phyloP scores from a whole-genome alignment of 2,797 vertebrate species.

The Gadopsis bispinosus region DNA sequence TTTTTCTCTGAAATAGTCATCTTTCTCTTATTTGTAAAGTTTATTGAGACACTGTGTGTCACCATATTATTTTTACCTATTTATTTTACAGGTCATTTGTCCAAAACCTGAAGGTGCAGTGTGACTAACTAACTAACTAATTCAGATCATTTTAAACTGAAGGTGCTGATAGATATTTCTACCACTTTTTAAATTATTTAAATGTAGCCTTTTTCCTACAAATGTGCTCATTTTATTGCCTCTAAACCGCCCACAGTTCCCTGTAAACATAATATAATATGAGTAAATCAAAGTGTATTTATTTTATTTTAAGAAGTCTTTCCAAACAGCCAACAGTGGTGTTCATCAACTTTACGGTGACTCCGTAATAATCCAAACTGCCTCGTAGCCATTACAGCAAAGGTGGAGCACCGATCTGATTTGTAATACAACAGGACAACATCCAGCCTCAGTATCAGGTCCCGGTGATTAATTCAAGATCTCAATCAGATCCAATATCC shows the following conservation, averaged over 20 bases:
- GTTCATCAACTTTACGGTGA: not conserved
- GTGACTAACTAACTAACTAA: no score
- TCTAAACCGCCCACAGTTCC: not conserved
- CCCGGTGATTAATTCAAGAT: slow-evolving; percentile 61
- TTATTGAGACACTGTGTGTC: not conserved
- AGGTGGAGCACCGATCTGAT: slow-evolving; percentile 2
- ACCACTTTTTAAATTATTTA: not conserved
- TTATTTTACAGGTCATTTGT: not conserved
- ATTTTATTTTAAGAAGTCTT: not conserved
- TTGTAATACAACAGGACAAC: slow-evolving; percentile 7
- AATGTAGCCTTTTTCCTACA: not conserved
- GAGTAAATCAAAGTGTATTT: not conserved
- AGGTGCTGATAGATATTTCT: not conserved
- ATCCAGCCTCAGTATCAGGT: slow-evolving; percentile 26
- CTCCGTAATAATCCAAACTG: slow-evolving; percentile 8
- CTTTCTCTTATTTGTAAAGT: not conserved
- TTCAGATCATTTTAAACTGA: not conserved
- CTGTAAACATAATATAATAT: not conserved
- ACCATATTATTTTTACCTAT: not conserved
- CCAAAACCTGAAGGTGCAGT: not conserved
- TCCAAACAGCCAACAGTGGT: no score
- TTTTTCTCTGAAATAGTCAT: not conserved
- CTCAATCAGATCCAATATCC: slow-evolving; percentile 61
- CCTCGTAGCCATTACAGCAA: not conserved
- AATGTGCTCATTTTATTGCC: not conserved